A percentile compares a stretch with the other conserved stretches of the same genome.
Evolutionary conservation across 1,140 invertebrate genomes (phyloP).

Genomic region (Heterodera carotae): DNA sequence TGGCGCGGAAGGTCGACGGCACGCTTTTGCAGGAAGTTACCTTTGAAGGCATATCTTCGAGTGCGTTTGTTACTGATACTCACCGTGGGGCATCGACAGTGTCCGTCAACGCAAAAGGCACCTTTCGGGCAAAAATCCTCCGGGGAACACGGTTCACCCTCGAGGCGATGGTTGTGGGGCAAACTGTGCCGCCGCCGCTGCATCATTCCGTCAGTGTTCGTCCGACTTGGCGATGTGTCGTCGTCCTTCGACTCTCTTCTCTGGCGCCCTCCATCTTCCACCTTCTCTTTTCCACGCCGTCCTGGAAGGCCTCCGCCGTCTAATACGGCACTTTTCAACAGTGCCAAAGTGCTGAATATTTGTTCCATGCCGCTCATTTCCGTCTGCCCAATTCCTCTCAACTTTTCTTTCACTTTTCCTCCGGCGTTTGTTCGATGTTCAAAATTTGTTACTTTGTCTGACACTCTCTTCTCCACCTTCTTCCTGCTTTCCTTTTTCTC

Average conservation of each 20-base stretch:
- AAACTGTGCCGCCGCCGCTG: conserved; percentile 7
- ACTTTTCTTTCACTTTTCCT: not conserved
- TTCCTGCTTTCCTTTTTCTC: conserved; percentile 8
- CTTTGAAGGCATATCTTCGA: not conserved
- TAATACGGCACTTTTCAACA: conserved; percentile 29
- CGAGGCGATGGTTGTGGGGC: conserved; percentile 26
- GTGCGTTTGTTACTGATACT: conserved; percentile 21
- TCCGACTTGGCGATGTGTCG: not conserved
- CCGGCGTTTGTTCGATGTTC: not conserved
- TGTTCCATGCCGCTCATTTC: conserved; percentile 15
- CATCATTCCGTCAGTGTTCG: not conserved
- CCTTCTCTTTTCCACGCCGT: not conserved
- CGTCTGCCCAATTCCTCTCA: not conserved
- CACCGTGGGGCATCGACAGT: conserved; percentile 36
- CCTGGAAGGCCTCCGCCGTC: not conserved
- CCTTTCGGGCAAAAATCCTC: conserved; percentile 49
- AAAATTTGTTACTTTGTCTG: not conserved
- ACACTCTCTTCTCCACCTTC: not conserved
- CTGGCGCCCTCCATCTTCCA: conserved; percentile 1
- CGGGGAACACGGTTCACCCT: conserved; percentile 38
- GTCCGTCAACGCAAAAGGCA: conserved; percentile 37
- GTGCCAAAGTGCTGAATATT: conserved; percentile 24
- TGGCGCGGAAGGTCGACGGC: conserved; percentile 41
- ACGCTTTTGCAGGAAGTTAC: conserved; percentile 9
- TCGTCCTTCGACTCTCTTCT: not conserved